Evolutionary conservation across 2,797 vertebrate species (phyloP).

Genomic region (Ctenopoma multispine): DNA sequence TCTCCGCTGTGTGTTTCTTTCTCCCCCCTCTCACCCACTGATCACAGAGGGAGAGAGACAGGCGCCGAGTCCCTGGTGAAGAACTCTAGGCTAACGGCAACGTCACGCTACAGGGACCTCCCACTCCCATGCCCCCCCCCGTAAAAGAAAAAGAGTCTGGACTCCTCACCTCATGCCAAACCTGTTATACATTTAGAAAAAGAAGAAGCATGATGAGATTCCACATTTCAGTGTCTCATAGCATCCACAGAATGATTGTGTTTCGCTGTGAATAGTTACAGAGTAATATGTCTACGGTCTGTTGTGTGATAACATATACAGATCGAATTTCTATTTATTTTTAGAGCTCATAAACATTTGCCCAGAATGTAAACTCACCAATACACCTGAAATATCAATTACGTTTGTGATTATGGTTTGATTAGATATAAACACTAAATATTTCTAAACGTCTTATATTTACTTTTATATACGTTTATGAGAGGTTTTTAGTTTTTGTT

Average conservation of each 20-base stretch:
- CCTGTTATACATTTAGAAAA: conserved; percentile 39
- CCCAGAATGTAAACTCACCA: no score
- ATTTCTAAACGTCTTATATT: background rate
- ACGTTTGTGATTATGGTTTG: no score
- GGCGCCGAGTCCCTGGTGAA: conserved; percentile 68
- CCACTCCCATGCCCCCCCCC: conserved; percentile 53
- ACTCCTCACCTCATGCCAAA: conserved; percentile 9
- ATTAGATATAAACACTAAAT: background rate
- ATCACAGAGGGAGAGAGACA: conserved; percentile 79
- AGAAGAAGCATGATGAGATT: conserved; percentile 17
- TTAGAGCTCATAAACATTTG: no score
- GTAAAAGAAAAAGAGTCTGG: background rate
- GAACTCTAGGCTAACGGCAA: conserved; percentile 75
- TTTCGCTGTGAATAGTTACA: background rate
- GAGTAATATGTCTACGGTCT: background rate
- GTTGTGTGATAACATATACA: background rate
- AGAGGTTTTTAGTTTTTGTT: background rate
- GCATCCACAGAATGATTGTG: background rate
- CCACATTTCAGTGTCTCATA: background rate
- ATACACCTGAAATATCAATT: no score
- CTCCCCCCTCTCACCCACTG: conserved; percentile 86
- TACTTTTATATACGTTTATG: background rate
- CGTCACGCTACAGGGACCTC: conserved; percentile 78
- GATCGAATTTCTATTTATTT: background rate
- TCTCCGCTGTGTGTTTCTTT: conserved; percentile 76